Evolutionary conservation across 2,888 invertebrate species (phyloP), one percentile per base, ranked within the genome.

Genomic region (Cordilura impudica): DNA sequence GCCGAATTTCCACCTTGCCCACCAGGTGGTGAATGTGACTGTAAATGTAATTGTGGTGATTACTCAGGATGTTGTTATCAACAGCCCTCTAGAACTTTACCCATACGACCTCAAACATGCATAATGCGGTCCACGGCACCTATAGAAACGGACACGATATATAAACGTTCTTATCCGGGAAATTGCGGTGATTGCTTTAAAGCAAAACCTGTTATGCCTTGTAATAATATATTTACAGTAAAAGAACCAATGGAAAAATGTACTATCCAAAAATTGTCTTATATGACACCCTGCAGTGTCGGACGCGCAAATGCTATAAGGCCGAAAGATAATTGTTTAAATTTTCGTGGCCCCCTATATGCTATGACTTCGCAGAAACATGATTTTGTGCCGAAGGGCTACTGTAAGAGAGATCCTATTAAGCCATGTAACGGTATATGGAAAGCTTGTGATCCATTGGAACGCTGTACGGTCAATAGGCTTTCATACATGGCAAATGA

Each of bases 361-460:
- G 93, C 93, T 81, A 88, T 93, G 70, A 94, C 95, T 2, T 95
- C 94, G 0, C 93, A 94, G 81, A 93, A 94, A 45, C 94, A 94
- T 86, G 94, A 95, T 89, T 95, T 90, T 84, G 93, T 93, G 47
- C 92, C 93, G 1, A 94, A 94, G 84, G 92, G 93, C 0, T 90
- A 90, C 71, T 91, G 85, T 31, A 86, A 83, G 75, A 83, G 86
- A 2, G 73, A 78, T 8, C 85, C 86, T 0, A 85, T 87, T 45
- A 21, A 74, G 29, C 88, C 87, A 0, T 69, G 78, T 0, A 82
- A 83, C 14, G 86, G 86, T 19, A 86, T 89, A 19, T 83, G 82
- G 43, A 84, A 83, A 29, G 83, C 83, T 2, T 83, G 83, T 26
- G 89, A 85, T 4, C 87, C 88, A 2, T 76, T 89, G 47, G 89